These are phyloP conservation scores for Diorhabda carinulata DNA, from an alignment of 1,140 invertebrate species.

Conservation along the genomic window DNA sequence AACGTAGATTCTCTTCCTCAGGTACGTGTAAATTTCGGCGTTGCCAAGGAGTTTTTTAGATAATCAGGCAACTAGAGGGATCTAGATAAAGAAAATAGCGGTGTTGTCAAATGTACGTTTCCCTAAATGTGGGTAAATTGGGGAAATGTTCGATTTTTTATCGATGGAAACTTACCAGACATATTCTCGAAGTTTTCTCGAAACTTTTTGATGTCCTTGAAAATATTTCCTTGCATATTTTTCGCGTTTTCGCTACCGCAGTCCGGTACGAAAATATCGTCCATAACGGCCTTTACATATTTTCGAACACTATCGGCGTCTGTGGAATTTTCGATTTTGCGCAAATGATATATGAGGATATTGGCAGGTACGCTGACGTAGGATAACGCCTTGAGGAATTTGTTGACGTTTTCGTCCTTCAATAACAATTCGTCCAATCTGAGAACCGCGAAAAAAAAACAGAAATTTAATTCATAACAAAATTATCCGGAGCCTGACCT, in stretches of 20 bases:
- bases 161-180: background rate
- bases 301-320: slow-evolving; percentile 21
- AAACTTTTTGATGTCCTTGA: slow-evolving; percentile 33
- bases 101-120: too few relatives aligned
- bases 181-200: slow-evolving; percentile 24
- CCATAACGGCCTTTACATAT: slow-evolving; percentile 20
- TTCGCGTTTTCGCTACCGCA: slow-evolving; percentile 22
- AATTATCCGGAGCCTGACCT: too few relatives aligned
- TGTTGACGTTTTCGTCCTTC: slow-evolving; percentile 38
- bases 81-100: too few relatives aligned
- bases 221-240: slow-evolving; percentile 39
- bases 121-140: too few relatives aligned
- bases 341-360: slow-evolving; percentile 46
- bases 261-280: slow-evolving; percentile 22
- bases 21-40: too few relatives aligned
- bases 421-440: slow-evolving; percentile 44
- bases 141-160: too few relatives aligned
- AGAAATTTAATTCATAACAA: too few relatives aligned
- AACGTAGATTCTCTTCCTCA: too few relatives aligned
- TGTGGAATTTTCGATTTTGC: slow-evolving; percentile 24
- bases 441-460: slow-evolving; percentile 10
- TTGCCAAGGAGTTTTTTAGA: too few relatives aligned
- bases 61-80: too few relatives aligned
- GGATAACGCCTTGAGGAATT: slow-evolving; percentile 50
- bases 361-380: slow-evolving; percentile 49